phyloP scores from a whole-genome alignment of 2,888 invertebrate genomes.

The Drosophila mettleri region DNA sequence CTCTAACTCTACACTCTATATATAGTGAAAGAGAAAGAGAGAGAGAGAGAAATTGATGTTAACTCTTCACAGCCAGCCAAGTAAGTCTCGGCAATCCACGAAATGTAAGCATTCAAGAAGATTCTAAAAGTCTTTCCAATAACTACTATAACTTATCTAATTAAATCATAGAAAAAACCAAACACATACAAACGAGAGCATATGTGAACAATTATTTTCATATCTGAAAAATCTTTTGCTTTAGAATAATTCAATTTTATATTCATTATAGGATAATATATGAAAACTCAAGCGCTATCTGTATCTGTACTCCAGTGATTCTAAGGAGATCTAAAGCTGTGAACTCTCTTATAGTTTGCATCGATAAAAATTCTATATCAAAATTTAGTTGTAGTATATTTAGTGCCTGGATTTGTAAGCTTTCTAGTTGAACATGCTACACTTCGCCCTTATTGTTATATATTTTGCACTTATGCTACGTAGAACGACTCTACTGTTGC shows the following conservation, averaged over 20 bases:
- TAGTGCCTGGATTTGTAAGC: constrained; percentile 59
- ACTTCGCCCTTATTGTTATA: constrained; percentile 25
- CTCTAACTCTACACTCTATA: constrained; percentile 1
- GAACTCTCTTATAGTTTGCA: not conserved
- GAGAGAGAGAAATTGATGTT: not conserved
- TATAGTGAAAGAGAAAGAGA: too few species aligned
- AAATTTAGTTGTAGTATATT: constrained; percentile 1
- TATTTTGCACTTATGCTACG: constrained; percentile 23
- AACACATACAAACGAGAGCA: constrained; percentile 13
- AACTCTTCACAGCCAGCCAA: constrained; percentile 32
- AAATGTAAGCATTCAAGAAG: not conserved
- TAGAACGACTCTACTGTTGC: constrained; percentile 60
- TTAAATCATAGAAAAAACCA: constrained; percentile 1
- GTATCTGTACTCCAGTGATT: not conserved
- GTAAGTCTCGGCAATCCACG: constrained; percentile 21
- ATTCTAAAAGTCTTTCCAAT: not conserved
- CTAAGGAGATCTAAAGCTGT: not conserved
- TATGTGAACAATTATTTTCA: constrained; percentile 1
- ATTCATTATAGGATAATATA: constrained; percentile 1
- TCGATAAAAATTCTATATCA: not conserved
- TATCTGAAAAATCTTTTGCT: not conserved
- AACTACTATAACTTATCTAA: constrained; percentile 4
- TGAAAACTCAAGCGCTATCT: not conserved
- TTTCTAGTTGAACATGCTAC: constrained; percentile 45
- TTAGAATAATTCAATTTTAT: not conserved